Evolutionary conservation across 2,113 vertebrate genomes (phyloP), one percentile per base, ranked within the genome.

Genomic region (Alouatta palliata): DNA sequence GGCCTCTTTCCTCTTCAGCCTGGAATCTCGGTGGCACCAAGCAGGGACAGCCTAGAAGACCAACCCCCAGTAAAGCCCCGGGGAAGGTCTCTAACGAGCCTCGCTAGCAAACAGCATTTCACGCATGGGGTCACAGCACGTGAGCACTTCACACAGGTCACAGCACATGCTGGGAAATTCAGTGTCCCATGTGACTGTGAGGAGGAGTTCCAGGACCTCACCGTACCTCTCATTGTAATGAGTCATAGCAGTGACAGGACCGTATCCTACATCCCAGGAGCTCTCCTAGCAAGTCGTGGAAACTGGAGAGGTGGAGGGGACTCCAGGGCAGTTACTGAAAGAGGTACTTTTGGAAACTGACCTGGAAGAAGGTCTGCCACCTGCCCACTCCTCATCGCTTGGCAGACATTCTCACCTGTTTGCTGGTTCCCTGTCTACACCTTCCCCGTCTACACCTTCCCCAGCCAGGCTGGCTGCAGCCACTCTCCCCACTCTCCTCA

Each of bases 121-220:
- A 16, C 27, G 6, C 0, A 2, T 64, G 27, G 61, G 25, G 27
- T 64, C 61, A 30, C 5, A 2, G 58, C 58, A 61, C 1, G 4
- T 61, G 58, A 61, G 58, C 25, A 61, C 23, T 61, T 61, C 58
- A 12, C 58, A 61, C 23, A 27, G 8, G 14, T 37, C 70, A 0
- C 21, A 71, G 73, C 4, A 1, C 7, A 20, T 47, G 32, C 37
- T 37, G 8, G 66, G 21, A 13, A 23, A 23, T 30, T 12, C 23
- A 4, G 10, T 2, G 35, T 35, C 32, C 23, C 32, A 1, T 8
- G 76, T 5, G 23, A 11, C 61, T 8, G 54, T 49, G 27, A 77
- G 75, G 40, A 77, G 43, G 16, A 43, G 43, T 25, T 45, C 73
- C 25, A 9, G 25, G 14, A 30, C 68, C 8, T n/a, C 35, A 12